Evolutionary conservation across 2,888 invertebrate species (phyloP).

Genomic region (Meganola albula): DNA sequence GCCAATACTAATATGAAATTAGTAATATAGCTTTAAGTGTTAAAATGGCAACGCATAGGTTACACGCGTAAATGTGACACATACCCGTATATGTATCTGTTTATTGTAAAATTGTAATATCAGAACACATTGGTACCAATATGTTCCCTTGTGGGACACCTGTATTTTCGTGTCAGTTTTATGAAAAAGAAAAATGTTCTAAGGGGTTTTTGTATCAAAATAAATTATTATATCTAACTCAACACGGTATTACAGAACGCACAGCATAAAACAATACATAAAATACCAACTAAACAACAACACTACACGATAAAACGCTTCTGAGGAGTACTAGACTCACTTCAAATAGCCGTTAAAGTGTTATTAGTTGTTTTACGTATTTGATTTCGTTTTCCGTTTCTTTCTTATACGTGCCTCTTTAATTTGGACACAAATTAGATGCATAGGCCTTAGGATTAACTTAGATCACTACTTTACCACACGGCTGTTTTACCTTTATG

Average conservation of each 20-base stretch:
- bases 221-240: conserved; percentile 25
- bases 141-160: conserved; percentile 51
- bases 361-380: conserved; percentile 69
- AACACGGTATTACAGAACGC: conserved; percentile 32
- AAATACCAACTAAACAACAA: conserved; percentile 48
- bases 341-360: conserved; percentile 70
- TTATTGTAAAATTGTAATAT: conserved; percentile 29
- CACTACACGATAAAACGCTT: conserved; percentile 71
- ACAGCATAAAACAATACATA: conserved; percentile 36
- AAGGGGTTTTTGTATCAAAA: neutral
- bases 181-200: neutral
- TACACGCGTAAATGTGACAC: conserved; percentile 51
- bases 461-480: conserved; percentile 75
- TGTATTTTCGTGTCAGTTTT: conserved; percentile 31
- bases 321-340: conserved; percentile 71
- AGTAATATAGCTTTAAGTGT: conserved; percentile 75
- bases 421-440: conserved; percentile 72
- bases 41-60: conserved; percentile 57
- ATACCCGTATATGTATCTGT: conserved; percentile 21
- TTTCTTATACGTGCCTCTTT: conserved; percentile 69
- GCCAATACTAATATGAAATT: conserved; percentile 32
- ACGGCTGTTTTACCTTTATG: conserved; percentile 73
- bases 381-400: conserved; percentile 52
- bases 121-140: conserved; percentile 36
- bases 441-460: conserved; percentile 75